Evolutionary conservation across 2,888 invertebrate genomes (phyloP), one percentile per base, ranked within the genome.

Genomic region (Tenodera sinensis): DNA sequence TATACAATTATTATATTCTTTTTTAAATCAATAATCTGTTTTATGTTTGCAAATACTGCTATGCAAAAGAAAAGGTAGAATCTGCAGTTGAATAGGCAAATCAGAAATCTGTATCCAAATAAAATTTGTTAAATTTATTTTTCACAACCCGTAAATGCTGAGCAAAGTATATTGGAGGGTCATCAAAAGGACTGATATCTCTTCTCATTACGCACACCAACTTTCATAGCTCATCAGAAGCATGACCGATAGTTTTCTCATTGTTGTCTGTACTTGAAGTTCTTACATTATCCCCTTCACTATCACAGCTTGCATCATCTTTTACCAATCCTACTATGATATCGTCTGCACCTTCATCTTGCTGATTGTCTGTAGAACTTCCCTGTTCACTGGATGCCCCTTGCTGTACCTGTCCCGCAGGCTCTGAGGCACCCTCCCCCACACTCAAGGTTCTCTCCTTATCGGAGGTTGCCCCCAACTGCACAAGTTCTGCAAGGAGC

Each of bases 401-500:
- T 84, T 15, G 84, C 25, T 87, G 42, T 20, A 82, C 83, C 87
- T 87, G 87, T n/a, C 87, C 87, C 14, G 87, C 82, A 87, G 87
- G 34, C 54, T 15, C 47, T 9, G 9, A 42, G 4, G 12, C n/a
- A 28, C 71, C 42, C 28, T 71, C 15, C 28, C 27, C 28, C 27
- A 28, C 14, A 28, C 25, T 28, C 25, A 42, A 25, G 71, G 54
- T 71, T 15, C 28, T 71, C 27, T 86, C 71, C 28, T 34, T 30
- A 2, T 81, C 14, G 12, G 86, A 15, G 25, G 28, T 81, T 28
- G 71, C 84, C 82, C 83, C 84, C 34, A 87, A 27, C 47, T 71
- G 34, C 87, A 87, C 87, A 15, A 90, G 54, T 84, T 90, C 89
- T 25, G 89, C 89, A 15, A 90, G 83, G 15, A 90, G 87, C 88